Conservation (phyloP, 2,888 invertebrate species). For the Trissolcus japonicus region DNA sequence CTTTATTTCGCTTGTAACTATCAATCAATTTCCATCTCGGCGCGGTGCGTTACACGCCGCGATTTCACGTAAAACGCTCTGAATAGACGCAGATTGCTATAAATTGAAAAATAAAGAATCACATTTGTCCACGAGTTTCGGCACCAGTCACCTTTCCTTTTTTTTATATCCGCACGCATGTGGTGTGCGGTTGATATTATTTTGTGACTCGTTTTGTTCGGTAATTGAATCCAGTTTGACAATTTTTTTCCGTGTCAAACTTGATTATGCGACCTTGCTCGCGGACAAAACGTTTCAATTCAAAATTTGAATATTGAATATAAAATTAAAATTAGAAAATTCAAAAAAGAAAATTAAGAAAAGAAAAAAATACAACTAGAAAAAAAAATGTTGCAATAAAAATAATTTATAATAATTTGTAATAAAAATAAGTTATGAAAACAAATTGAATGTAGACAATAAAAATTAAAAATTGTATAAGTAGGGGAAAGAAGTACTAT, state of each 20-base stretch:
- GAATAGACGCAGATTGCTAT: conserved; percentile 44
- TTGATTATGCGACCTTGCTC: too few species aligned
- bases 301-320: not conserved
- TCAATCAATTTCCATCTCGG: conserved; percentile 52
- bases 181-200: conserved; percentile 32
- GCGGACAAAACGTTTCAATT: not conserved
- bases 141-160: not conserved
- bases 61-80: conserved; percentile 31
- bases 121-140: conserved; percentile 20
- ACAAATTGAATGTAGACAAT: too few species aligned
- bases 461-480: too few species aligned
- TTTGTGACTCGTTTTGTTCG: conserved; percentile 28
- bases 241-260: too few species aligned
- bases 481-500: too few species aligned
- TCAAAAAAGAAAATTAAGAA: too few species aligned
- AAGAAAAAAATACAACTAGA: too few species aligned
- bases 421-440: too few species aligned
- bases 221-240: conserved; percentile 29
- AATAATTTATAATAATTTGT: too few species aligned
- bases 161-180: conserved; percentile 10
- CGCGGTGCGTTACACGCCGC: conserved; percentile 21
- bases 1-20: conserved; percentile 50
- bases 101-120: conserved; percentile 42
- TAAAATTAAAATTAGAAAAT: too few species aligned
- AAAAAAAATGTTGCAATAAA: too few species aligned